phyloP scores from a whole-genome alignment of 2,888 invertebrate genomes.

The Heteromurus nitidus region DNA sequence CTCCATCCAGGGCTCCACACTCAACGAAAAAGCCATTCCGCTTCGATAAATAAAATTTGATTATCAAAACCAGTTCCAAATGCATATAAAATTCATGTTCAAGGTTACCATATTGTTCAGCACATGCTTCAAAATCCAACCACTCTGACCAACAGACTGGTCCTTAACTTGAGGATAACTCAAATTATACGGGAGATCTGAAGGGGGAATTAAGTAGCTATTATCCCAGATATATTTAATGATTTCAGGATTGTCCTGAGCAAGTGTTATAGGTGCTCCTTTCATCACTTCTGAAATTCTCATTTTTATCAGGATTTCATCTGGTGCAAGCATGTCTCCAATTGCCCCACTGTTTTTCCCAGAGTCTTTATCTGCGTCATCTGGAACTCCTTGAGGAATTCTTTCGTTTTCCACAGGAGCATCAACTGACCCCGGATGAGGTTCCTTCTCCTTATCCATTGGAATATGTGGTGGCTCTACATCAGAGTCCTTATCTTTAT shows the following conservation, averaged over 20 bases:
- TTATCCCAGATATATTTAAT: slow-evolving; percentile 46
- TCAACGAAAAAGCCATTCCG: slow-evolving; percentile 69
- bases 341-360: too few relatives aligned
- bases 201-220: slow-evolving; percentile 39
- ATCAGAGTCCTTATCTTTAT: too few relatives aligned
- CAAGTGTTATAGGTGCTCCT: slow-evolving; percentile 33
- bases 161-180: slow-evolving; percentile 63
- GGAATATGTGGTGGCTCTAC: too few relatives aligned
- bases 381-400: not conserved
- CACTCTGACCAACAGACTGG: slow-evolving; percentile 74
- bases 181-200: slow-evolving; percentile 69
- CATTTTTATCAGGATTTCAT: too few relatives aligned
- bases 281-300: slow-evolving; percentile 33
- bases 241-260: slow-evolving; percentile 63
- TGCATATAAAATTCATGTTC: not conserved
- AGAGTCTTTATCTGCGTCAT: too few relatives aligned
- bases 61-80: not conserved
- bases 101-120: slow-evolving; percentile 70
- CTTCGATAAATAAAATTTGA: slow-evolving; percentile 55
- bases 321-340: too few relatives aligned
- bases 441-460: too few relatives aligned
- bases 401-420: not conserved
- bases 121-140: slow-evolving; percentile 67
- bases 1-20: slow-evolving; percentile 76
- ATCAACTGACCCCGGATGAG: not conserved